Base-by-base conservation (phyloP, 2,888 invertebrate species). In the Cephus pygmeus region DNA sequence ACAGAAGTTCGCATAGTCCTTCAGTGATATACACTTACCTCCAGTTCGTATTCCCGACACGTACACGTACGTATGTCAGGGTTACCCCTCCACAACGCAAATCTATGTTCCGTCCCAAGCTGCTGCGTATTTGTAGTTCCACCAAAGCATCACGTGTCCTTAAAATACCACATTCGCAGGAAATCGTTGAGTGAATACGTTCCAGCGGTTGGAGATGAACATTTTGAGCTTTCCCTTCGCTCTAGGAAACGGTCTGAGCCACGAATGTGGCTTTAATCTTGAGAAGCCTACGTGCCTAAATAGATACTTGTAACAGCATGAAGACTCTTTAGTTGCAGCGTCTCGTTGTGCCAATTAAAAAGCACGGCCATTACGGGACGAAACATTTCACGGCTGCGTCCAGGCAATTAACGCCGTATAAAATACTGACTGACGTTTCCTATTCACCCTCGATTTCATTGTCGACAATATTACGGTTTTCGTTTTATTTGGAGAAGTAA, bases 111-210 rank as follows among this genome's bases (percentile, higher is more conserved):
- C 56, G 9, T 56, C 9, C 23, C 56, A 56, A 56, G 56, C 56
- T 56, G 56, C 56, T 56, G 75, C 69, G 69, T 77, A 77, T 77
- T 75, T 77, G 77, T 77, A 77, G 77, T 77, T 75, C 75, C 71
- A 75, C 40, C 77, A 77, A 77, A 77, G 75, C 75, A 56, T 75
- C 77, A 75, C 75, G 75, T 33, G 77, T 56, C 73, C 77, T 77
- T 75, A 75, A 77, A 77, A 77, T 77, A 75, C 74, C 74, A 69
- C 69, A 77, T 77, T 77, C 71, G 75, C 56, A 75, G 75, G 40
- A 77, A 77, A 75, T 77, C 75, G 77, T 23, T 23, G 56, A 56
- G 56, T 56, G 56, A 56, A 23, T 56, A 23, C 56, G 56, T 56
- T 56, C 23, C 23, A 56, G 23, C 23, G 56, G 56, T 56, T 56